A percentile compares a stretch with the other conserved stretches of the same genome.
These are phyloP conservation scores for Hydropsyche tenuis DNA, from an alignment of 1,140 invertebrate genomes.

Conservation along the genomic window DNA sequence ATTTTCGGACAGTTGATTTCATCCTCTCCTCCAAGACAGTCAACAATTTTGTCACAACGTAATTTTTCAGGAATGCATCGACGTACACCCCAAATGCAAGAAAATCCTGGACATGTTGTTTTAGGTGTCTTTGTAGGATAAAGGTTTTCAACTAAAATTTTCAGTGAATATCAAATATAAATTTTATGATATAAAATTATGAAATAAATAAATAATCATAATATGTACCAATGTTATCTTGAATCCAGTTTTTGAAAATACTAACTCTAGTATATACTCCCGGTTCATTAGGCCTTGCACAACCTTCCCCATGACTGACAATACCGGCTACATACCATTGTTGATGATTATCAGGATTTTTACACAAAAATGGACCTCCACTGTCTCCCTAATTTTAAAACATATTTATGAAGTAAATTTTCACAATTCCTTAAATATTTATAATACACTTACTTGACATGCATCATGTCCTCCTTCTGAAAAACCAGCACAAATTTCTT, in stretches of 20 bases:
- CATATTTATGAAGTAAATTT: neutral
- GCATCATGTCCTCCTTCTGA: slow-evolving; percentile 77
- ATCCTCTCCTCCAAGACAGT: slow-evolving; percentile 80
- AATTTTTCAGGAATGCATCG: slow-evolving; percentile 71
- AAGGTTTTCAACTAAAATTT: slow-evolving; percentile 58
- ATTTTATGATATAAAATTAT: neutral
- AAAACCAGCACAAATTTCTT: slow-evolving; percentile 79
- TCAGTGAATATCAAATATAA: slow-evolving; percentile 16
- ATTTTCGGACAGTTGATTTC: slow-evolving; percentile 67
- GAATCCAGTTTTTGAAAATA: slow-evolving; percentile 77
- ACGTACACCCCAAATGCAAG: slow-evolving; percentile 66
- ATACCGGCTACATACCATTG: slow-evolving; percentile 80
- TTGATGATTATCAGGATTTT: slow-evolving; percentile 64
- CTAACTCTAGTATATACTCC: slow-evolving; percentile 84
- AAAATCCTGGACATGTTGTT: slow-evolving; percentile 72
- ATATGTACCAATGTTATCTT: slow-evolving; percentile 61
- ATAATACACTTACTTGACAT: slow-evolving; percentile 64
- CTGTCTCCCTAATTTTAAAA: slow-evolving; percentile 69
- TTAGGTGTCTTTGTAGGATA: slow-evolving; percentile 62
- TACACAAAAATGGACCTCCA: slow-evolving; percentile 79
- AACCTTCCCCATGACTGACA: slow-evolving; percentile 83
- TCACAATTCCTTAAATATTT: neutral
- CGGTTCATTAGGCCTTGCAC: slow-evolving; percentile 75
- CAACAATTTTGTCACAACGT: slow-evolving; percentile 73
- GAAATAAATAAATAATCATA: slow-evolving; percentile 13